These are phyloP conservation scores for Hemicrepidius hirtus DNA, from an alignment of 2,888 invertebrate genomes.

Conservation along the genomic window DNA sequence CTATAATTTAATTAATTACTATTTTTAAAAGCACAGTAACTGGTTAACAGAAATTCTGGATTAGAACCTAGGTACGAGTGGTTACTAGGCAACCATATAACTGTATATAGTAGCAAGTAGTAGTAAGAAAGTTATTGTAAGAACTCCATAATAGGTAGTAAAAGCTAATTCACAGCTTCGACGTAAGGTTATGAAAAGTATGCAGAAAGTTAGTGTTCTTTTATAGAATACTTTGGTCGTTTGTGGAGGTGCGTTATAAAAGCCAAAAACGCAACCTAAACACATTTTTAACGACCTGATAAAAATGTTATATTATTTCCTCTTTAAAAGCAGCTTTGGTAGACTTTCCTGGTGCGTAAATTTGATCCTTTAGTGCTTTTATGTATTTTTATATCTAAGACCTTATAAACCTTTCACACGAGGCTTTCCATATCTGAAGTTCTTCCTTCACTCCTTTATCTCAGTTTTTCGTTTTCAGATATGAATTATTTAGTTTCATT, in stretches of 20 bases:
- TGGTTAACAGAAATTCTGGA: too few relatives aligned
- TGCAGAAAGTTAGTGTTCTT: constrained; percentile 27
- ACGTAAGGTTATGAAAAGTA: constrained; percentile 23
- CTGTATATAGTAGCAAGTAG: too few relatives aligned
- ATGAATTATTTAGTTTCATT: constrained; percentile 13
- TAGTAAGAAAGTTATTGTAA: constrained; percentile 5
- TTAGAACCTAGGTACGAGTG: too few relatives aligned
- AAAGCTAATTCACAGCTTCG: constrained; percentile 13
- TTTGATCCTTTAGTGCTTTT: constrained; percentile 28
- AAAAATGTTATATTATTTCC: constrained; percentile 33
- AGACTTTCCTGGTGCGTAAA: constrained; percentile 29
- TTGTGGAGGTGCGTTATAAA: constrained; percentile 32
- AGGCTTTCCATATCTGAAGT: constrained; percentile 13
- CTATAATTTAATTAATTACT: too few relatives aligned
- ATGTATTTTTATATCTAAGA: constrained; percentile 27
- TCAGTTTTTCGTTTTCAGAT: neutral
- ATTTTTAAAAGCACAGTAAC: too few relatives aligned
- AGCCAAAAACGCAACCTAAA: constrained; percentile 33
- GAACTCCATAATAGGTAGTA: constrained; percentile 1
- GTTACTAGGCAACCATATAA: too few relatives aligned
- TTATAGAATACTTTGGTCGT: constrained; percentile 26
- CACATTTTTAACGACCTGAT: constrained; percentile 41
- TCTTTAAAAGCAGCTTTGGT: constrained; percentile 33
- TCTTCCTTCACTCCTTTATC: constrained; percentile 1
- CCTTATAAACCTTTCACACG: constrained; percentile 18